These are phyloP conservation scores for Pseudachorutes palmiensis DNA, from an alignment of 1,140 invertebrate species.

Conservation along the genomic window DNA sequence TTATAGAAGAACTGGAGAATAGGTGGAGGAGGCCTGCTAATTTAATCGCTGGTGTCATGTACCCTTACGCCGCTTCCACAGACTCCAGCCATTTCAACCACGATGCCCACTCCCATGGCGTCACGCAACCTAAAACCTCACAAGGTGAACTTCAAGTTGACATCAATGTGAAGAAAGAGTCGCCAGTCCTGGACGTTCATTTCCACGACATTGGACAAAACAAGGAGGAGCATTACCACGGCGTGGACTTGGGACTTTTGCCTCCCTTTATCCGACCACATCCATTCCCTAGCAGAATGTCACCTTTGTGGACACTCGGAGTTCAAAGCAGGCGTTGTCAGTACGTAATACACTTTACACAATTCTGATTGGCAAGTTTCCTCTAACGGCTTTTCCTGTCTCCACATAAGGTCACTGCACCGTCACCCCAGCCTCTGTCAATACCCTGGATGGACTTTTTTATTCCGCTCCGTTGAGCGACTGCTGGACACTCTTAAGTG, in stretches of 20 bases:
- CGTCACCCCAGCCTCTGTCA: conserved; percentile 25
- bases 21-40: background rate
- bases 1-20: conserved; percentile 1
- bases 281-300: conserved; percentile 24
- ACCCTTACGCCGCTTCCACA: background rate
- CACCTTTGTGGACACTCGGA: conserved; percentile 14
- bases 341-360: conserved; percentile 11
- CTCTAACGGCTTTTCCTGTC: conserved; percentile 13
- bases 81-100: background rate
- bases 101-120: background rate
- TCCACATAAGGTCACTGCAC: conserved; percentile 27
- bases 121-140: background rate
- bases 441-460: conserved; percentile 33
- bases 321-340: conserved; percentile 16
- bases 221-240: conserved; percentile 27
- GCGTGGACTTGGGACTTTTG: conserved; percentile 28
- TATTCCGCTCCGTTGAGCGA: conserved; percentile 27
- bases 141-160: conserved; percentile 20
- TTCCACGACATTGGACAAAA: background rate
- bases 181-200: conserved; percentile 24
- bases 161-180: conserved; percentile 15
- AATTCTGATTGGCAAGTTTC: background rate
- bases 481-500: conserved; percentile 36
- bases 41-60: background rate
- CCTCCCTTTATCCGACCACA: conserved; percentile 12